Evolutionary conservation across 2,888 invertebrate species (phyloP), one percentile per base, ranked within the genome.

Genomic region (Seira sanloemensis): DNA sequence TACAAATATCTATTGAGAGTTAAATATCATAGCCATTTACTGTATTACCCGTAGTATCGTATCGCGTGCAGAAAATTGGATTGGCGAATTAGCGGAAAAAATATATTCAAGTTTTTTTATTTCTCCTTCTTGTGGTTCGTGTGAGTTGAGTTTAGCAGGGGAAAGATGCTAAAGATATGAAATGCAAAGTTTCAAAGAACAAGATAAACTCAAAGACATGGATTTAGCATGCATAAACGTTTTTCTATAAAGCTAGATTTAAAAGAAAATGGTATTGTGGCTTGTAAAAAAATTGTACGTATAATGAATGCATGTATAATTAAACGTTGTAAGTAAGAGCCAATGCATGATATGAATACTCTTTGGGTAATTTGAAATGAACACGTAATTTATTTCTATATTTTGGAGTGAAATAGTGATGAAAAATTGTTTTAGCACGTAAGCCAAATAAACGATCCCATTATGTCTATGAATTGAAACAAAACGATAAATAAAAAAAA

Each of bases 51-150:
- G 65, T 71, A 58, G 71, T 37, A 37, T 37, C 83, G 85, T 86
- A 86, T 88, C 82, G 88, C 88, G 88, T 88, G 88, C 87, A 87
- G 88, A 88, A 88, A 88, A 88, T 88, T 88, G 86, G 84, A 86
- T 86, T 88, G 82, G 87, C 87, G 81, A 86, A 83, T 80, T 77
- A 84, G 85, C 75, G 67, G 81, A 86, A 84, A 85, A 86, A 85
- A 78, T 74, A 67, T 81, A 82, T 77, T 82, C 82, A 82, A 82
- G 69, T 81, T 81, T 76, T n/a, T 37, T 37, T 73, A 78, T 78
- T 83, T 73, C 72, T 78, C 77, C 23, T 77, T 4, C 5, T 37
- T 37, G 37, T 69, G n/a, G 82, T 82, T 82, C 86, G 86, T 86
- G 86, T 83, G 82, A 81, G 86, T 72, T 74, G n/a, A n/a, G n/a